A percentile compares a stretch with the other conserved stretches of the same genome.
These are phyloP conservation scores for Muraenolepis orangiensis DNA, from an alignment of 2,797 vertebrate genomes.

Conservation along the genomic window DNA sequence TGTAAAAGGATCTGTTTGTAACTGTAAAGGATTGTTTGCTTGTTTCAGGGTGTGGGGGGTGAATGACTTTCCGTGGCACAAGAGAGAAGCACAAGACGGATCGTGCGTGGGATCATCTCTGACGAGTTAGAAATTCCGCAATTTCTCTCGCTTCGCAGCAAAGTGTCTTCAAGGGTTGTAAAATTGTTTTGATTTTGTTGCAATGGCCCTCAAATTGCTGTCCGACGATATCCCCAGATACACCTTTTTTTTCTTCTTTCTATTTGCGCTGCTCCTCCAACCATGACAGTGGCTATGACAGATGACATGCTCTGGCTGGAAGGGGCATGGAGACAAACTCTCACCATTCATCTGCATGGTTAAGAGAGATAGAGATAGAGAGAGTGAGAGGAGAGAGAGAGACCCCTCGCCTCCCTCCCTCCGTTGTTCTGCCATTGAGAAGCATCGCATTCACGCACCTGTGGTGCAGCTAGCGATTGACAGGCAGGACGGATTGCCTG, in stretches of 20 bases:
- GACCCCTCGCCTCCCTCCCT: background rate
- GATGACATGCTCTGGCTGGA: constrained; percentile 32
- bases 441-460: background rate
- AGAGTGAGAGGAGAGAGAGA: too few species aligned
- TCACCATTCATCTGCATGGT: background rate
- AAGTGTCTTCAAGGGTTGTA: background rate
- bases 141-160: background rate
- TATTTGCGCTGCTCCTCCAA: constrained; percentile 31
- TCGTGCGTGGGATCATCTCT: background rate
- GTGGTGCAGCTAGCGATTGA: background rate
- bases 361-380: background rate
- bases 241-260: constrained; percentile 32
- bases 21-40: background rate
- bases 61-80: background rate
- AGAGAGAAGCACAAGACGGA: background rate
- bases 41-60: background rate
- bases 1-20: too few species aligned
- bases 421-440: background rate
- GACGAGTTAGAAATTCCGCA: background rate
- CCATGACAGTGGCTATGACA: constrained; percentile 21
- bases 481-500: background rate
- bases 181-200: constrained; percentile 8
- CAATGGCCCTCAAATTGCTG: background rate
- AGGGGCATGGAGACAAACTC: constrained; percentile 31
- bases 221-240: constrained; percentile 13